A percentile compares a stretch with the other conserved stretches of the same genome.
Conservation (phyloP, 2,797 vertebrate genomes). For the Lophotriccus pileatus region DNA sequence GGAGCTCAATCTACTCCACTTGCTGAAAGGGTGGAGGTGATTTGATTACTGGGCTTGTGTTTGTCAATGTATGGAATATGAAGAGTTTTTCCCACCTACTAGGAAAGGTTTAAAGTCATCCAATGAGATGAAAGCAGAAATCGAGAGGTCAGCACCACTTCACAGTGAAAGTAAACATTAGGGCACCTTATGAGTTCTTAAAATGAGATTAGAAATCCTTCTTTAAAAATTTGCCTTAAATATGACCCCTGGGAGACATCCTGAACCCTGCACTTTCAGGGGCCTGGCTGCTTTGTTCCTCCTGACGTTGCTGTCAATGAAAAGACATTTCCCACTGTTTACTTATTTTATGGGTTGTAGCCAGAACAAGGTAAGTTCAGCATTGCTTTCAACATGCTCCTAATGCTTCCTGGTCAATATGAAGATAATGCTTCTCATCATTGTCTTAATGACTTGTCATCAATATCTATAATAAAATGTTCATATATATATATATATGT, state of each 20-base stretch:
- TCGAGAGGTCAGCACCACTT: not conserved
- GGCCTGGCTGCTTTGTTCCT: rapidly evolving
- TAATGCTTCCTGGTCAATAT: not conserved
- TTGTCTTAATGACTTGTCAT: not conserved
- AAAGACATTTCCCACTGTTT: not conserved
- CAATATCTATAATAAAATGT: not conserved
- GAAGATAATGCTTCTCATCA: not conserved
- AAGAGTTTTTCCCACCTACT: not conserved
- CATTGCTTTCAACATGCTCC: not conserved
- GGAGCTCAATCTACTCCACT: not conserved
- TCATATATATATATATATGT: not conserved
- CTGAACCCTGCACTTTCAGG: not conserved
- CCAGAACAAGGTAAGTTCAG: not conserved
- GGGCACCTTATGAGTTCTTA: not conserved
- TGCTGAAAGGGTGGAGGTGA: not conserved
- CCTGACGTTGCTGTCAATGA: not conserved
- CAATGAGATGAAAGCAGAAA: not conserved
- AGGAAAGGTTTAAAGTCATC: not conserved
- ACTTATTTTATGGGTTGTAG: not conserved
- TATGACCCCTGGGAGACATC: not conserved
- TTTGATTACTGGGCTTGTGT: not conserved
- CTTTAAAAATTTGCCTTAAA: not conserved
- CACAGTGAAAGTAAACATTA: not conserved
- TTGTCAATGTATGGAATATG: not conserved
- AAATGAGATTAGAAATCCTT: not conserved